A percentile compares a stretch with the other conserved stretches of the same genome.
These are phyloP conservation scores for Mamestra brassicae DNA, from an alignment of 2,888 invertebrate species.

Conservation along the genomic window DNA sequence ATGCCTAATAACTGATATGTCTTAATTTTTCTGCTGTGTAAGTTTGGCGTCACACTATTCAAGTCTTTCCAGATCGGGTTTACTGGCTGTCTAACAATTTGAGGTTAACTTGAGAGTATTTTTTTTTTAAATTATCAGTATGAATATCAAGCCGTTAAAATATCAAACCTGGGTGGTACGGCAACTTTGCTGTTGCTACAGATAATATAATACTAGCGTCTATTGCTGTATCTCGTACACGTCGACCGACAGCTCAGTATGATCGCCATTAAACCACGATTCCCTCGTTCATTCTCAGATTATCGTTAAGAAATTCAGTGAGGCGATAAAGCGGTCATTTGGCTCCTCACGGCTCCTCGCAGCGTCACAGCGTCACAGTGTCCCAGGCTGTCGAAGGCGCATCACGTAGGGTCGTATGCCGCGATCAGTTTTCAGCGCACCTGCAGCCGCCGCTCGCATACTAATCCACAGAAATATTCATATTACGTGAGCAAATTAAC, in stretches of 20 bases:
- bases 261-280: slow-evolving; percentile 4
- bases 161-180: background rate
- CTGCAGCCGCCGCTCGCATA: slow-evolving; percentile 72
- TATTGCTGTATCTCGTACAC: slow-evolving; percentile 2
- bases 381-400: slow-evolving; percentile 51
- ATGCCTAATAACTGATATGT: background rate
- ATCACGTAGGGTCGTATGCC: slow-evolving; percentile 65
- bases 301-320: slow-evolving; percentile 52
- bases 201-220: too few species aligned
- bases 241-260: background rate
- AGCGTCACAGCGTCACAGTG: background rate
- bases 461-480: slow-evolving; percentile 75
- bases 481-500: slow-evolving; percentile 77
- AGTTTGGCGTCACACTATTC: background rate
- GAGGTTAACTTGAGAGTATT: too few species aligned
- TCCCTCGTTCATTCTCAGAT: slow-evolving; percentile 40
- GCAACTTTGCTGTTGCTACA: background rate
- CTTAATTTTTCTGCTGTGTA: too few species aligned
- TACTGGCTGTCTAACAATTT: background rate
- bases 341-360: slow-evolving; percentile 34
- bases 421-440: slow-evolving; percentile 67
- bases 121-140: background rate
- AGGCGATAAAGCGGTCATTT: slow-evolving; percentile 61
- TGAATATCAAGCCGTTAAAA: background rate
- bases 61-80: background rate